These are phyloP conservation scores for Syngnathus floridae DNA, from an alignment of 2,113 vertebrate genomes.

Conservation along the genomic window DNA sequence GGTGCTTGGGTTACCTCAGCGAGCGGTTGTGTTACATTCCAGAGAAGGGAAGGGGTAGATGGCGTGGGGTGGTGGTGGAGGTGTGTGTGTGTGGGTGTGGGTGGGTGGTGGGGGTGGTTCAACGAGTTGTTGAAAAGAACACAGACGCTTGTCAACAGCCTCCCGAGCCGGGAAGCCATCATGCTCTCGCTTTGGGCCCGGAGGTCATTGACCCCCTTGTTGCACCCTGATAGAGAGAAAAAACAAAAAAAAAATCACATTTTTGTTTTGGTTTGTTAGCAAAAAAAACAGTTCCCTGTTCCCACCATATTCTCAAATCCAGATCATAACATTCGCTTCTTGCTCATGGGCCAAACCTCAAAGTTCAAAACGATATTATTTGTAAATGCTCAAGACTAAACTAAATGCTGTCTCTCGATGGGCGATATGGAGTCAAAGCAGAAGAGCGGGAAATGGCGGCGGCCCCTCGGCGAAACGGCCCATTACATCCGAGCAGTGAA, in stretches of 20 bases:
- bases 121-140: slow-evolving; percentile 94
- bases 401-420: slow-evolving; percentile 24
- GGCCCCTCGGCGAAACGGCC: slow-evolving; percentile 48
- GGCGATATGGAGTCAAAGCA: slow-evolving; percentile 37
- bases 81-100: neutral
- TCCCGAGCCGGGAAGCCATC: slow-evolving; percentile 80
- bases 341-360: too few species aligned
- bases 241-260: neutral
- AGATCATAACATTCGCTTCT: slow-evolving; percentile 33
- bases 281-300: neutral
- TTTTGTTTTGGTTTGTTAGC: neutral
- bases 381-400: too few species aligned
- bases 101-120: slow-evolving; percentile 61
- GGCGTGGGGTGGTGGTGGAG: neutral
- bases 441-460: slow-evolving; percentile 17
- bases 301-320: slow-evolving; percentile 3
- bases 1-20: slow-evolving; percentile 75
- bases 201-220: slow-evolving; percentile 82
- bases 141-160: slow-evolving; percentile 91
- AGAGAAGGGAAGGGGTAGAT: slow-evolving; percentile 67
- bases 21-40: slow-evolving; percentile 85
- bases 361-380: too few species aligned
- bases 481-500: slow-evolving; percentile 70
- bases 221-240: slow-evolving; percentile 59
- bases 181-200: slow-evolving; percentile 79